Evolutionary conservation across 1,140 invertebrate species (phyloP), one percentile per base, ranked within the genome.

Genomic region (Drosophila navojoa): DNA sequence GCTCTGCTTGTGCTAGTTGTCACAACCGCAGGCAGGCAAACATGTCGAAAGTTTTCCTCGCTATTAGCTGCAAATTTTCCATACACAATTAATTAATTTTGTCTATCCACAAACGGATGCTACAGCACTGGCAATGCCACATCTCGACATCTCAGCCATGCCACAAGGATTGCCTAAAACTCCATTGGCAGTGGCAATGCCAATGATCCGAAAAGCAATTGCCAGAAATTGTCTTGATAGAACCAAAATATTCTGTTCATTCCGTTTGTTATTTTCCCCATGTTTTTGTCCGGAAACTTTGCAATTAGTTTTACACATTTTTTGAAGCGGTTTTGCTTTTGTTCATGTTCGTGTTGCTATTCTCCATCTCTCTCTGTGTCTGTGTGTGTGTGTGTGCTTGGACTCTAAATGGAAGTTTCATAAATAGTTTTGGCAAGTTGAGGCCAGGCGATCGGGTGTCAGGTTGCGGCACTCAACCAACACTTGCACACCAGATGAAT

Each of bases 21-120:
- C 57, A 75, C 79, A 79, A 60, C 70, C 70, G 63, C 80, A 84
- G 72, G 77, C 54, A 55, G 70, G 78, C 67, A 84, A 84, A 85
- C 70, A 62, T 59, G 77, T 22, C 59, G 25, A 27, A 84, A 86
- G 63, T 81, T 81, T 87, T 78, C 63, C 13, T 70, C 58, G 71
- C 82, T 86, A 82, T 82, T 86, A 82, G 82, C 84, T 86, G 84
- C 84, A 82, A 86, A 87, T 86, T 86, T 79, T 64, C 82, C 76
- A 79, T 82, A 89, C 72, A 87, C 79, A 85, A 86, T 86, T 86
- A 86, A 87, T 86, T 82, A 87, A 82, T 82, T 87, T 86, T 54
- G 59, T 59, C 60, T 60, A 32, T 47, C 57, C 35, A 49, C 29
- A 84, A 84, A 60, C 62, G 68, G 10, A 4, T 60, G 15, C 54